These are phyloP conservation scores for Oryzias dopingdopingensis DNA, from an alignment of 2,797 vertebrate genomes.

Conservation along the genomic window DNA sequence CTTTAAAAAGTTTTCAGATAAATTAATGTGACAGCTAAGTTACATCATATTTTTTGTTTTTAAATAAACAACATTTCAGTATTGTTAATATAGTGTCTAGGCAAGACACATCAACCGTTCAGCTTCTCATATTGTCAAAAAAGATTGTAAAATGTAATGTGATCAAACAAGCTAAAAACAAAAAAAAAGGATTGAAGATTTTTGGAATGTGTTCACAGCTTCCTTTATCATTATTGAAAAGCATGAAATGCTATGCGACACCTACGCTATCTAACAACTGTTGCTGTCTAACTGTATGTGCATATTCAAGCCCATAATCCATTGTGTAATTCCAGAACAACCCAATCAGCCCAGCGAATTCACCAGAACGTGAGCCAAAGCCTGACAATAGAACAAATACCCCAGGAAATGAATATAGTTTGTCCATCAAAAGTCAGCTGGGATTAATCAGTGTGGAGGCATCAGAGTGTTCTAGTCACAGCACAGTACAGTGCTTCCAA, in stretches of 20 bases:
- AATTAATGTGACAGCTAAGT: too few relatives aligned
- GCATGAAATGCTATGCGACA: conserved; percentile 12
- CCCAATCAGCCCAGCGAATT: conserved; percentile 44
- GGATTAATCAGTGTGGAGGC: conserved; percentile 52
- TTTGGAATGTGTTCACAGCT: too few relatives aligned
- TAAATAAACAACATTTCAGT: too few relatives aligned
- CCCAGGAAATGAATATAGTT: conserved; percentile 54
- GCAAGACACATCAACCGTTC: too few relatives aligned
- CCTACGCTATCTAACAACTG: conserved; percentile 31
- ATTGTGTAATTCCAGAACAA: conserved; percentile 50
- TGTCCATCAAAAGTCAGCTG: conserved; percentile 46
- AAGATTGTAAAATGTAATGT: too few relatives aligned
- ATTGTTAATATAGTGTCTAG: too few relatives aligned
- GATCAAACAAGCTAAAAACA: too few relatives aligned
- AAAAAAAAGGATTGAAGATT: too few relatives aligned
- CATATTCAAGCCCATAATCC: conserved; percentile 21
- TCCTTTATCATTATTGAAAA: neutral
- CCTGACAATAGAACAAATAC: conserved; percentile 59
- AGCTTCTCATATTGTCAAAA: too few relatives aligned
- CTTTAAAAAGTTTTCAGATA: too few relatives aligned
- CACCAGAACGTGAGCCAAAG: conserved; percentile 51
- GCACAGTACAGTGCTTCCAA: conserved; percentile 28
- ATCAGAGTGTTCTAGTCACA: conserved; percentile 35
- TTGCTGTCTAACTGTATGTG: conserved; percentile 18
- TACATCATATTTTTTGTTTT: too few relatives aligned